Conservation (phyloP, 1,140 invertebrate genomes). For the Papilio glaucus region DNA sequence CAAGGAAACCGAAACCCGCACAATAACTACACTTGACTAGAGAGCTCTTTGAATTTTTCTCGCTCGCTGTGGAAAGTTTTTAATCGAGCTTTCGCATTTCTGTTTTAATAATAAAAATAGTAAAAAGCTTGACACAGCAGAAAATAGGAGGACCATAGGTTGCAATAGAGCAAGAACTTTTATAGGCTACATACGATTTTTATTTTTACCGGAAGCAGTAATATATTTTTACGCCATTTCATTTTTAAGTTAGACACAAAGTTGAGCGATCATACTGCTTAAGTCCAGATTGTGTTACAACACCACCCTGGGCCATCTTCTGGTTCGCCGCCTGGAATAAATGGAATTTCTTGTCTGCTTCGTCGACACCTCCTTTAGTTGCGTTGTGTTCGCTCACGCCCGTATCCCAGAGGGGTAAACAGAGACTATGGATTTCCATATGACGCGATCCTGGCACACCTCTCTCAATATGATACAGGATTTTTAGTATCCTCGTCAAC, state of each 20-base stretch:
- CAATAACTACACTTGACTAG: conserved; percentile 23
- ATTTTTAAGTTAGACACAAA: neutral
- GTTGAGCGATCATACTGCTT: too few relatives aligned
- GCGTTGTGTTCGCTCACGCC: too few relatives aligned
- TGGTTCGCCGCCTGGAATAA: too few relatives aligned
- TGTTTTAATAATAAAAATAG: conserved; percentile 15
- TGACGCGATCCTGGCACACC: too few relatives aligned
- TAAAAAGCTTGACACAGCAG: neutral
- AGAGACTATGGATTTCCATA: too few relatives aligned
- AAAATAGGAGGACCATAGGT: conserved; percentile 2
- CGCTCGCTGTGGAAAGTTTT: conserved; percentile 25
- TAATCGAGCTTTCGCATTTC: conserved; percentile 6
- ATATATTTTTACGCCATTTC: neutral
- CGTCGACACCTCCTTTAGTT: too few relatives aligned
- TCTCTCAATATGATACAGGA: too few relatives aligned
- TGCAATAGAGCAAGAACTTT: neutral
- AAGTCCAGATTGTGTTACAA: too few relatives aligned
- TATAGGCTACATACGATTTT: neutral
- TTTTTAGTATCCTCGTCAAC: too few relatives aligned
- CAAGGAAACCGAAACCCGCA: neutral
- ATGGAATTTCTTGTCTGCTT: too few relatives aligned
- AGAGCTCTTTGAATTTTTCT: conserved; percentile 24
- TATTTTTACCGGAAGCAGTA: neutral
- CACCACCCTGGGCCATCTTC: too few relatives aligned
- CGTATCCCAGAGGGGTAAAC: too few relatives aligned